phyloP scores from a whole-genome alignment of 2,797 vertebrate genomes.

The Sebastes steindachneri region DNA sequence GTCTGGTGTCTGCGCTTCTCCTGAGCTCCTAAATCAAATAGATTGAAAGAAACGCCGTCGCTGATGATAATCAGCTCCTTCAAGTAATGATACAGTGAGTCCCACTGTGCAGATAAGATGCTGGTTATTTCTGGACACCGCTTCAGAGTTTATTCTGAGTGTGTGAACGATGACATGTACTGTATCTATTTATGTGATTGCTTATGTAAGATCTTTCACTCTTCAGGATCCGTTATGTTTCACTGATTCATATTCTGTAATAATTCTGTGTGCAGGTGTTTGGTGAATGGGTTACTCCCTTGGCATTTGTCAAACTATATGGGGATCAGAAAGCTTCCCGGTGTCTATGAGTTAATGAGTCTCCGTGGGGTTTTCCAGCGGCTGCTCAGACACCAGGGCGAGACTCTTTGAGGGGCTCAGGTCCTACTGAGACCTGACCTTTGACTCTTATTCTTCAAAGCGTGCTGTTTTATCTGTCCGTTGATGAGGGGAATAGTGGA shows the following conservation, averaged over 20 bases:
- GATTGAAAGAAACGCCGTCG: conserved; percentile 26
- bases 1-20: not conserved
- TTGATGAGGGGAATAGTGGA: not conserved
- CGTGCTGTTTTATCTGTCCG: conserved; percentile 12
- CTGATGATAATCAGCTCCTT: conserved; percentile 18
- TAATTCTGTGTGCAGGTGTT: not conserved
- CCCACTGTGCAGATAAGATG: not conserved
- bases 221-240: not conserved
- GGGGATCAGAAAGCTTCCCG: conserved; percentile 43
- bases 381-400: conserved; percentile 14
- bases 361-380: conserved; percentile 33
- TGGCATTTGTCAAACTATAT: conserved; percentile 42
- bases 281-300: not conserved
- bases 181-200: not conserved
- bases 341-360: conserved; percentile 56
- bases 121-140: not conserved
- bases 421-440: conserved; percentile 53
- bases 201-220: not conserved
- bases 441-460: conserved; percentile 48
- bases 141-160: not conserved
- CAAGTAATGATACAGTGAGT: not conserved
- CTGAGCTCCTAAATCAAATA: conserved; percentile 28
- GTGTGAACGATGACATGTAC: not conserved
- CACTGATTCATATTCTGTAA: not conserved
- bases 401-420: conserved; percentile 50